Evolutionary conservation across 2,797 vertebrate genomes (phyloP).

Genomic region (Spatula clypeata): DNA sequence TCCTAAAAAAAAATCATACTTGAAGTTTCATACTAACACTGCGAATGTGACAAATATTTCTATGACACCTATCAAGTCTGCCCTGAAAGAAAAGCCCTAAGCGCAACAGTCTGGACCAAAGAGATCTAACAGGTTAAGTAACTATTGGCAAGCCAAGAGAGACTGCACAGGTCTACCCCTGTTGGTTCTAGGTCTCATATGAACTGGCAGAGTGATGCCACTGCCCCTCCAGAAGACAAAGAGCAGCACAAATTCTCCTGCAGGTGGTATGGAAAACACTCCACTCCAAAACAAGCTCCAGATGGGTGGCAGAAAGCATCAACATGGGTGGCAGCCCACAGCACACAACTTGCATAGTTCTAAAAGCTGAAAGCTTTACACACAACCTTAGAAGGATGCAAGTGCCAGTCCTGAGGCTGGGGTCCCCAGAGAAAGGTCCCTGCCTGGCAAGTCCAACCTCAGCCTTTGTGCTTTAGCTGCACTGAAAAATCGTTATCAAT

Average conservation of each 20-base stretch:
- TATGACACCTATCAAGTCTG: not conserved
- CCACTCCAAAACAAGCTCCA: not conserved
- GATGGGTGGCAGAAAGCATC: not conserved
- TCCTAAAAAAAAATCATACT: not conserved
- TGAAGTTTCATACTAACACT: fast-evolving
- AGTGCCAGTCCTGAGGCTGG: fast-evolving
- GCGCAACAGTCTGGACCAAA: not conserved
- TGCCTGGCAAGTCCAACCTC: fast-evolving
- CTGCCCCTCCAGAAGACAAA: not conserved
- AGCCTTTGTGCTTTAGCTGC: not conserved
- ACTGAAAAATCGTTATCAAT: not conserved
- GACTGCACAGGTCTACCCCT: not conserved
- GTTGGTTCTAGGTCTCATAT: not conserved
- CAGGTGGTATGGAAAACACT: fast-evolving
- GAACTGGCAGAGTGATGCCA: fast-evolving
- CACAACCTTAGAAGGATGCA: too few species aligned
- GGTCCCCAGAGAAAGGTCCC: not conserved
- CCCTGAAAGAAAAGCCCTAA: not conserved
- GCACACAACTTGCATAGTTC: fast-evolving
- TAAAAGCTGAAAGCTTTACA: not conserved
- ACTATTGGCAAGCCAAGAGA: fast-evolving
- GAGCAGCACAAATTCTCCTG: not conserved
- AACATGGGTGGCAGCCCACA: fast-evolving
- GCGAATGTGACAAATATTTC: not conserved
- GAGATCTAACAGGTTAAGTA: fast-evolving